Base-by-base conservation (phyloP, 2,113 vertebrate genomes). In the Eurystomus gularis region DNA sequence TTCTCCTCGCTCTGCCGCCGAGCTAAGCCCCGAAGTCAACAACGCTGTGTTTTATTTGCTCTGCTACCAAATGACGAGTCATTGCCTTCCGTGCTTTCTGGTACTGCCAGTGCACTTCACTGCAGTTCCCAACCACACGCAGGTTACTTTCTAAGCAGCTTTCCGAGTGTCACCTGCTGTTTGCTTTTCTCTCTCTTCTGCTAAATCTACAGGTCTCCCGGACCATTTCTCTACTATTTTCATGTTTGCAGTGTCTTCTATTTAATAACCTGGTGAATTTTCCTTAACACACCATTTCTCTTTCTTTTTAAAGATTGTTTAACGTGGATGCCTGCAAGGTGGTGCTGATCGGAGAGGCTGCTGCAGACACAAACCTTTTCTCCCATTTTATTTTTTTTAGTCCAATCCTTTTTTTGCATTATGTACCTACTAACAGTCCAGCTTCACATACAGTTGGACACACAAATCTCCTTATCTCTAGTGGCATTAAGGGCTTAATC, bases 371-470 rank as follows among this genome's bases (percentile, higher is more conserved):
- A 3, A 57, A 89, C 40, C 21, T 18, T n/a, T n/a, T 51, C 35
- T 60, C 33, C 28, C 13, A 4, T 69, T 84, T 70, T 57, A 1
- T 4, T 51, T 71, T 61, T 49, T 28, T 13, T 10, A 44, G 84
- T 82, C 11, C 14, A 60, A 65, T 76, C 28, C 7, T 66, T 46
- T 68, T 69, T 81, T 46, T 61, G 44, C 70, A 69, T n/a, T 40
- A n/a, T 33, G 21, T 31, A 82, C 31, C 55, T 39, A 70, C 55
- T 39, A 70, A 46, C 24, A n/a, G 44, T 89, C 87, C 72, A 54
- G 70, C 55, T 89, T 95, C 86, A 79, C 78, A 31, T 35, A n/a
- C 55, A 75, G 52, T 40, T 62, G 87, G 90, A 33, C 85, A 77
- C 62, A 77, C 52, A 87, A 61, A 94, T 48, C 37, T 71, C 78